phyloP scores from a whole-genome alignment of 2,113 vertebrate genomes.

The Sinocyclocheilus grahami region DNA sequence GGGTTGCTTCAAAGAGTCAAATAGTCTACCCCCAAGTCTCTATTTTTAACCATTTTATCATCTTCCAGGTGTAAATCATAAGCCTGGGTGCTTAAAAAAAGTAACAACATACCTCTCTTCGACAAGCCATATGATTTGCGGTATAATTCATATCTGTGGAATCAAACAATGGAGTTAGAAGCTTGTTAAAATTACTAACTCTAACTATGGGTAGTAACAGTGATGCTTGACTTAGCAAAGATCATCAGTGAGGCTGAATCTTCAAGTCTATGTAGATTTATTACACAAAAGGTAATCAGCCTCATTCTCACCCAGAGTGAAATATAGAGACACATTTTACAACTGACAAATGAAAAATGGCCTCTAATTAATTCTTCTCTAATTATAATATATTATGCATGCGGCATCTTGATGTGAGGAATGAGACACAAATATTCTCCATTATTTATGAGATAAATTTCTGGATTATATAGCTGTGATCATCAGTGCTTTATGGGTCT shows the following conservation, averaged over 20 bases:
- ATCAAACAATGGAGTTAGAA: neutral
- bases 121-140: neutral
- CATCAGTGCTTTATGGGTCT: neutral
- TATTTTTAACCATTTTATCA: no score
- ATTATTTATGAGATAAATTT: slow-evolving; percentile 33
- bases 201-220: neutral
- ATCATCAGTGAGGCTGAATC: neutral
- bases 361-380: slow-evolving; percentile 35
- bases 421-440: slow-evolving; percentile 28
- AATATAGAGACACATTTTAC: neutral
- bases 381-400: slow-evolving; percentile 36
- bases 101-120: no score
- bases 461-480: slow-evolving; percentile 21
- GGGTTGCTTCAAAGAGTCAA: no score
- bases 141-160: neutral
- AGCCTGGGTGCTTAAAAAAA: no score
- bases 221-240: neutral
- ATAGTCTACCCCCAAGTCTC: no score
- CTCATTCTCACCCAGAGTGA: neutral
- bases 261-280: slow-evolving; percentile 20
- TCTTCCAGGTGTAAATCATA: no score
- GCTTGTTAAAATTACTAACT: neutral
- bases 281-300: slow-evolving; percentile 17
- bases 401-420: neutral
- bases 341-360: slow-evolving; percentile 36